Conservation (phyloP, 2,888 invertebrate species). For the Eupithecia pulchellata region DNA sequence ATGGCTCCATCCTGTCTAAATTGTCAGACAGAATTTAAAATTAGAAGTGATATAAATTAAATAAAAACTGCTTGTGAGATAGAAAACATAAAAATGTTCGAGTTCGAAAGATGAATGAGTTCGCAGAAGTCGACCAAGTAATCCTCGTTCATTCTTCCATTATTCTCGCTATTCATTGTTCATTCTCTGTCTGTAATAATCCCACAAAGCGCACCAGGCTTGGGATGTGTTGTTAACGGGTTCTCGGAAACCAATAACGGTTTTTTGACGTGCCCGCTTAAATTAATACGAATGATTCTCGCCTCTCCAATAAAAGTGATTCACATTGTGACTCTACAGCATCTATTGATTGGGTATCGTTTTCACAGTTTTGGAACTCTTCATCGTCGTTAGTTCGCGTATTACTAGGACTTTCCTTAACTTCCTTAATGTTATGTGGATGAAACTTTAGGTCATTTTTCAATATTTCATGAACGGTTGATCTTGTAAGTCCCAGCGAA, state of each 20-base stretch:
- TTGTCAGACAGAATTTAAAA: conserved; percentile 31
- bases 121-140: conserved; percentile 44
- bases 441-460: neutral
- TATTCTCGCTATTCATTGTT: conserved; percentile 37
- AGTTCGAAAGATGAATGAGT: conserved; percentile 36
- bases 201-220: conserved; percentile 45
- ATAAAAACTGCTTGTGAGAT: too few species aligned
- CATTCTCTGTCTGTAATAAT: conserved; percentile 40
- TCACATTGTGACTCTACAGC: neutral
- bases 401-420: neutral
- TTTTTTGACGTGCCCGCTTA: conserved; percentile 43
- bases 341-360: neutral
- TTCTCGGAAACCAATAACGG: conserved; percentile 41
- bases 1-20: conserved; percentile 41
- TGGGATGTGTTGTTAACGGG: conserved; percentile 35
- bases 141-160: conserved; percentile 42
- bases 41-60: too few species aligned
- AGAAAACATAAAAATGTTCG: conserved; percentile 1
- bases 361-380: conserved; percentile 39
- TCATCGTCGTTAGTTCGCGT: conserved; percentile 36
- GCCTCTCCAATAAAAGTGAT: conserved; percentile 38
- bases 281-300: conserved; percentile 55
- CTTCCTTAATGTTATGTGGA: neutral
- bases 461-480: neutral
- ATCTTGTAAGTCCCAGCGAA: neutral